Evolutionary conservation across 2,888 invertebrate genomes (phyloP), one percentile per base, ranked within the genome.

Genomic region (Drosophila robusta): DNA sequence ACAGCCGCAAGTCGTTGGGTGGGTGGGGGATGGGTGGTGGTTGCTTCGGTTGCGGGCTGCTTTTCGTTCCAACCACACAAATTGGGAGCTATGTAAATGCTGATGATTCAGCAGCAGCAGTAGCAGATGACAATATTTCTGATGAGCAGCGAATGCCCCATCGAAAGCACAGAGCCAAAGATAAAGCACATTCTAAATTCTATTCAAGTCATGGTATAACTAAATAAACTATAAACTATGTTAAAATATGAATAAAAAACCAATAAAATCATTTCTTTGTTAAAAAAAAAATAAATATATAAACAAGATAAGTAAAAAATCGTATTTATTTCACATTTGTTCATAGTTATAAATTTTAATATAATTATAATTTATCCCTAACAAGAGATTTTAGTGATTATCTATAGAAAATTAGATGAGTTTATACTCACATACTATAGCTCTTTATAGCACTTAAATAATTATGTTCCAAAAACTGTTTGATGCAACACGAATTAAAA

Each of bases 61-160:
- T 22, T 42, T 44, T 64, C 49, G 22, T 22, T 49, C 29, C 3
- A 42, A 60, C 55, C 73, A 29, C 73, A 75, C 41, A 63, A 73
- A 63, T 63, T 52, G 63, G 62, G 42, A 60, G 39, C 46, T 41
- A 34, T 49, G 49, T 46, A 70, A 64, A 60, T 56, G 52, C 65
- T 42, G 46, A 55, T 58, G 77, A 52, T 51, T 70, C 62, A 63
- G 34, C 54, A 24, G 12, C 26, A n/a, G n/a, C 68, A 52, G 32
- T 56, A 38, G 38, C 56, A 55, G 22, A 18, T 45, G 47, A 14
- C 41, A 0, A 42, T 49, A 57, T 55, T 44, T 26, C 45, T 26
- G 36, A 41, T 16, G 46, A 32, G 5, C 24, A 3, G 4, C 41
- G 14, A 0, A 14, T 45, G n/a, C 49, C 5, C 22, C 32, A 57